These are phyloP conservation scores for Pediacus dermestoides DNA, from an alignment of 2,888 invertebrate genomes.

Conservation along the genomic window DNA sequence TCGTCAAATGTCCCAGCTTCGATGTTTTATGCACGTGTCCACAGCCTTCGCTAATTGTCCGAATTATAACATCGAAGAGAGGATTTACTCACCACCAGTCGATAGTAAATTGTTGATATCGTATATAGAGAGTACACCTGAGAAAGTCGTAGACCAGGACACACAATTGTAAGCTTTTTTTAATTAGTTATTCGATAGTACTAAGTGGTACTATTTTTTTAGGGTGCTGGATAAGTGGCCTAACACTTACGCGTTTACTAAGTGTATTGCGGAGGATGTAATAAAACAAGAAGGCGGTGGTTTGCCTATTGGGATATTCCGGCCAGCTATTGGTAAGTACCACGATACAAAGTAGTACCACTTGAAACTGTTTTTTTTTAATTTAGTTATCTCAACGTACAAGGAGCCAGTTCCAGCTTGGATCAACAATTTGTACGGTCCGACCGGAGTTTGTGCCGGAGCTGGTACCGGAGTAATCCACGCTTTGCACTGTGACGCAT, in stretches of 20 bases:
- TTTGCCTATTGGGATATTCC: constrained; percentile 77
- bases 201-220: constrained; percentile 32
- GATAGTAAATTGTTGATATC: constrained; percentile 50
- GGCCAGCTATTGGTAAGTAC: constrained; percentile 76
- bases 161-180: too few relatives aligned
- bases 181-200: constrained; percentile 2
- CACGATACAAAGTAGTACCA: too few relatives aligned
- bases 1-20: constrained; percentile 61
- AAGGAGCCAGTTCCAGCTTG: constrained; percentile 76
- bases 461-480: constrained; percentile 74
- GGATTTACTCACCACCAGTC: constrained; percentile 55
- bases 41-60: constrained; percentile 58
- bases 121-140: too few relatives aligned
- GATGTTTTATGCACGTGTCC: constrained; percentile 58
- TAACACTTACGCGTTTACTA: constrained; percentile 89
- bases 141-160: too few relatives aligned
- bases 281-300: constrained; percentile 62
- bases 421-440: constrained; percentile 90
- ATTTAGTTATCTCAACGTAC: constrained; percentile 63
- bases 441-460: constrained; percentile 71
- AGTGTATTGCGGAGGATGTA: constrained; percentile 81
- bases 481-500: constrained; percentile 67
- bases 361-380: too few relatives aligned
- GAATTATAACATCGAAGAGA: constrained; percentile 50
- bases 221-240: constrained; percentile 72